A percentile compares a stretch with the other conserved stretches of the same genome.
phyloP scores from a whole-genome alignment of 2,888 invertebrate species.

The Beris morrisii region DNA sequence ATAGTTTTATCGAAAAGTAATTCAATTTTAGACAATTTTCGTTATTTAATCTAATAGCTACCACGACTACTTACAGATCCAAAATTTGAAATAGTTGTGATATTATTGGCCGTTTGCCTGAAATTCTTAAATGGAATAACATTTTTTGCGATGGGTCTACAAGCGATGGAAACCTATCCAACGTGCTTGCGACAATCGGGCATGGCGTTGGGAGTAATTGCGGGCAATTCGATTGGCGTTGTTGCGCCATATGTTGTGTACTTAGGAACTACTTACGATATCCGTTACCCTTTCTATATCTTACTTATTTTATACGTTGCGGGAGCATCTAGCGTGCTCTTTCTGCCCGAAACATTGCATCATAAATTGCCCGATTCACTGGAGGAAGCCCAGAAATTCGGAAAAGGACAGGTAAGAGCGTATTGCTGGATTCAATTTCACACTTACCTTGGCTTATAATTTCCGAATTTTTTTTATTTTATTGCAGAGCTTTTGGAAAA shows the following conservation, averaged over 20 bases:
- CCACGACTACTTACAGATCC: slow-evolving; percentile 44
- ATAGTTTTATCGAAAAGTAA: slow-evolving; percentile 53
- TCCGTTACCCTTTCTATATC: slow-evolving; percentile 56
- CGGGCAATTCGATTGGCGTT: slow-evolving; percentile 61
- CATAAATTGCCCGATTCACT: slow-evolving; percentile 66
- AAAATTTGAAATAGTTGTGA: slow-evolving; percentile 48
- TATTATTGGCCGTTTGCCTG: slow-evolving; percentile 56
- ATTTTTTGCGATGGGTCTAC: slow-evolving; percentile 63
- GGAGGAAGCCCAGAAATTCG: slow-evolving; percentile 64
- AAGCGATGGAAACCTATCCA: slow-evolving; percentile 68
- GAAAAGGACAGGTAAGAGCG: slow-evolving; percentile 54
- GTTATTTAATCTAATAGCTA: not conserved
- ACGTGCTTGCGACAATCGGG: slow-evolving; percentile 68
- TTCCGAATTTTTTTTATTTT: slow-evolving; percentile 30
- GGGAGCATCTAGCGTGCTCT: slow-evolving; percentile 58
- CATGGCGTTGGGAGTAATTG: slow-evolving; percentile 62
- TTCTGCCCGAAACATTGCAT: slow-evolving; percentile 67
- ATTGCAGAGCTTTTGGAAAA: slow-evolving; percentile 55
- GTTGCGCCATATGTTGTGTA: slow-evolving; percentile 64
- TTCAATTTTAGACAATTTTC: slow-evolving; percentile 8
- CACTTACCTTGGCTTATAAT: no score
- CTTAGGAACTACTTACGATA: slow-evolving; percentile 57
- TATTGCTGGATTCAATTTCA: slow-evolving; percentile 1
- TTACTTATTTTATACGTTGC: slow-evolving; percentile 54
- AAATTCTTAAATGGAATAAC: slow-evolving; percentile 61